These are phyloP conservation scores for Beaufortia kweichowensis DNA, from an alignment of 2,113 vertebrate species.

Conservation along the genomic window DNA sequence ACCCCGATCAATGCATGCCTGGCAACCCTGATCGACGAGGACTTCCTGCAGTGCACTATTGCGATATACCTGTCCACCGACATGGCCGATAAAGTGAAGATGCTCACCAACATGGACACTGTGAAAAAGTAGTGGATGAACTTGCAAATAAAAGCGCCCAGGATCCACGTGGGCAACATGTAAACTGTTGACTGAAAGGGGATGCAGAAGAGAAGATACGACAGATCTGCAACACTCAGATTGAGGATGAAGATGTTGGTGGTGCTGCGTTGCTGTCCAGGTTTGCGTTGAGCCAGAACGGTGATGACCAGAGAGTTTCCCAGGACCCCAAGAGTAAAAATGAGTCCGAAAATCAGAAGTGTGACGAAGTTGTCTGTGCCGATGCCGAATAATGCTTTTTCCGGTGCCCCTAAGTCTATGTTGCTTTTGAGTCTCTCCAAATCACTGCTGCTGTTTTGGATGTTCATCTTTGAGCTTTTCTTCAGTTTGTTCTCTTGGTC, in stretches of 20 bases:
- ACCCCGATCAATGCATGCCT: slow-evolving; percentile 84
- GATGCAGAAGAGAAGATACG: slow-evolving; percentile 94
- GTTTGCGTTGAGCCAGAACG: slow-evolving; percentile 86
- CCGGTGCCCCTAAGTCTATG: slow-evolving; percentile 31
- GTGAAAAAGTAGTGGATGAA: slow-evolving; percentile 97
- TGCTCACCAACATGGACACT: slow-evolving; percentile 95
- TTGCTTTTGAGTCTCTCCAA: background rate
- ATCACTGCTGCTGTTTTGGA: slow-evolving; percentile 40
- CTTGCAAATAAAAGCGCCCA: slow-evolving; percentile 94
- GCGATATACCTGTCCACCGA: slow-evolving; percentile 96
- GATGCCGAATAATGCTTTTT: slow-evolving; percentile 79
- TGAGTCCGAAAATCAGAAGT: slow-evolving; percentile 85
- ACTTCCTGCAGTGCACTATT: slow-evolving; percentile 93
- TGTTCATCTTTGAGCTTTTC: slow-evolving; percentile 11
- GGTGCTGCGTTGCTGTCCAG: slow-evolving; percentile 86
- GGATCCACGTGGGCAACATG: slow-evolving; percentile 87
- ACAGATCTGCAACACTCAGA: slow-evolving; percentile 86
- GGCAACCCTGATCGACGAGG: slow-evolving; percentile 82
- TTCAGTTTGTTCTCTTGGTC: background rate
- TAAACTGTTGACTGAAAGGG: slow-evolving; percentile 96
- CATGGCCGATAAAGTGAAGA: slow-evolving; percentile 95
- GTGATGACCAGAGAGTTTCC: slow-evolving; percentile 96
- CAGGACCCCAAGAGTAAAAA: slow-evolving; percentile 88
- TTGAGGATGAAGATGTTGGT: slow-evolving; percentile 80
- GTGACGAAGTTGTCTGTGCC: slow-evolving; percentile 88